A percentile compares a stretch with the other conserved stretches of the same genome.
Evolutionary conservation across 2,888 invertebrate species (phyloP).

Genomic region (Drosophila infuscata): DNA sequence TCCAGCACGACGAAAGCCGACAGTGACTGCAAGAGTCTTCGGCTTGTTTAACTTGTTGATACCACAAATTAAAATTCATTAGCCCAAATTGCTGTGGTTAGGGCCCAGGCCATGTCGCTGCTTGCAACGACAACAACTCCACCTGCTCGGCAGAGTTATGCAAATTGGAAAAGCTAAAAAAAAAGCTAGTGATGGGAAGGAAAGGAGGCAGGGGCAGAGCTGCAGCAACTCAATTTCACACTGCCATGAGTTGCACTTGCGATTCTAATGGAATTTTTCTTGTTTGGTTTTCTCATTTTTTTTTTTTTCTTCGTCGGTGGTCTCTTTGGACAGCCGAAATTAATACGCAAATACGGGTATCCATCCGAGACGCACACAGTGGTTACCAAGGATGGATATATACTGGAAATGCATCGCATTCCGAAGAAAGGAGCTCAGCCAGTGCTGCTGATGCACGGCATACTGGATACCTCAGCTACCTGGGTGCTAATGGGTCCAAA

Average conservation of each 20-base stretch:
- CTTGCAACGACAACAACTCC: slow-evolving; percentile 3
- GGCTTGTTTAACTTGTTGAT: slow-evolving; percentile 72
- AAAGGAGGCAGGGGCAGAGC: neutral
- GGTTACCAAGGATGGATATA: slow-evolving; percentile 92
- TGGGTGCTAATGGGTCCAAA: slow-evolving; percentile 91
- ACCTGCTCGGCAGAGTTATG: slow-evolving; percentile 60
- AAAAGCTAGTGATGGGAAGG: slow-evolving; percentile 16
- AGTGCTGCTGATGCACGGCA: slow-evolving; percentile 89
- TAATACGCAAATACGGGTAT: slow-evolving; percentile 88
- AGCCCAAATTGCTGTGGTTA: slow-evolving; percentile 66
- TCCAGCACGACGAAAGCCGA: slow-evolving; percentile 4
- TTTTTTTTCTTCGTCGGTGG: slow-evolving; percentile 10
- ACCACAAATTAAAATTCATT: slow-evolving; percentile 76
- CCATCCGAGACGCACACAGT: slow-evolving; percentile 88
- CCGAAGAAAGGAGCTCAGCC: slow-evolving; percentile 86
- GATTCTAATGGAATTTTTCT: slow-evolving; percentile 42
- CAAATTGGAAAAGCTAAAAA: slow-evolving; percentile 58
- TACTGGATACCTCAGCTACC: slow-evolving; percentile 90
- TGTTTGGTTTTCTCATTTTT: slow-evolving; percentile 18
- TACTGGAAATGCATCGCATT: slow-evolving; percentile 91
- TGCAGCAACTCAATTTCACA: slow-evolving; percentile 72
- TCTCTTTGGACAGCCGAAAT: slow-evolving; percentile 85
- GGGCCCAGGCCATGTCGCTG: slow-evolving; percentile 35
- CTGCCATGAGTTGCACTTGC: slow-evolving; percentile 65
- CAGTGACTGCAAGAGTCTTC: slow-evolving; percentile 3